Conservation (phyloP, 2,113 vertebrate species). For the Gymnobelideus leadbeateri region DNA sequence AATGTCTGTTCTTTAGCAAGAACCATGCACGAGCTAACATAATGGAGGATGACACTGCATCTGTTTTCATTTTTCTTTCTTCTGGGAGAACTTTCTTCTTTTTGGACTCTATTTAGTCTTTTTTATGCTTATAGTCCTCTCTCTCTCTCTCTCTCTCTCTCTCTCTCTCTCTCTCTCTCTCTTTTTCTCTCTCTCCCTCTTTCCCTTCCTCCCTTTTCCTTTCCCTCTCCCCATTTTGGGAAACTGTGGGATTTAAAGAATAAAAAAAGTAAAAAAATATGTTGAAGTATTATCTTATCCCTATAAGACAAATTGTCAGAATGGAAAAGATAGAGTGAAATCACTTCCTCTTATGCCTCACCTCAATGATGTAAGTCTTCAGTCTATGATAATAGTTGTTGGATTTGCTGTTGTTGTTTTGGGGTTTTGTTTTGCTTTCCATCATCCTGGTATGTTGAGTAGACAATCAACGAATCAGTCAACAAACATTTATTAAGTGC, state of each 20-base stretch:
- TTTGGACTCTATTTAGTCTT: slow-evolving; percentile 57
- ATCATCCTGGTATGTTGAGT: neutral
- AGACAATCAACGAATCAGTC: neutral
- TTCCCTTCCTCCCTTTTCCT: neutral
- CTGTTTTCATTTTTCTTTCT: slow-evolving; percentile 79
- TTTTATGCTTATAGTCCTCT: slow-evolving; percentile 46
- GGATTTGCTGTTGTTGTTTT: too few relatives aligned
- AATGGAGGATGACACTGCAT: slow-evolving; percentile 77
- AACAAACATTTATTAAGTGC: neutral
- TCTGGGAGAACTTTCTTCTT: slow-evolving; percentile 75
- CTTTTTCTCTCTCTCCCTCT: neutral
- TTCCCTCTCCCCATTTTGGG: slow-evolving; percentile 54
- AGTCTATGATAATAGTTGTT: neutral
- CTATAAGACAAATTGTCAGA: slow-evolving; percentile 7
- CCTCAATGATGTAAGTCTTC: neutral
- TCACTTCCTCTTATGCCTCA: slow-evolving; percentile 14
- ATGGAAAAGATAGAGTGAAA: neutral
- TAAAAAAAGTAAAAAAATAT: slow-evolving; percentile 39
- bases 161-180: too few relatives aligned
- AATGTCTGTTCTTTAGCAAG: slow-evolving; percentile 76
- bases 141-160: neutral
- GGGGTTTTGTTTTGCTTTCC: too few relatives aligned
- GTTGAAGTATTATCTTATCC: neutral
- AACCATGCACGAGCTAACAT: slow-evolving; percentile 69
- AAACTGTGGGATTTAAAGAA: slow-evolving; percentile 45